A percentile compares a stretch with the other conserved stretches of the same genome.
These are phyloP conservation scores for Gymnothorax javanicus DNA, from an alignment of 2,797 vertebrate species.

Conservation along the genomic window DNA sequence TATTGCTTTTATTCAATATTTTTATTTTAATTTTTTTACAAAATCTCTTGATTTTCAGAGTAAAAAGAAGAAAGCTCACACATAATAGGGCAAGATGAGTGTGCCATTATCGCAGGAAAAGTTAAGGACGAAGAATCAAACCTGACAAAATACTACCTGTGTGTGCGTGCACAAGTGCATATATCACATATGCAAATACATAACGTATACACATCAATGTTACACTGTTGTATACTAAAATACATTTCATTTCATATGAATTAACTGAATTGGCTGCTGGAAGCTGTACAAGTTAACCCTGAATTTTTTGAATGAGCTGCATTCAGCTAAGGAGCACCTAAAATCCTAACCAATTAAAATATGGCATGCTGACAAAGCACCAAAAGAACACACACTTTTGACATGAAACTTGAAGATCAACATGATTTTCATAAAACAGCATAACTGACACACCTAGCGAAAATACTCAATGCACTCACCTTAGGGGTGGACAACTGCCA, in stretches of 20 bases:
- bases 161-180: neutral
- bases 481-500: neutral
- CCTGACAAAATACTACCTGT: neutral
- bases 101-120: slow-evolving; percentile 35
- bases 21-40: slow-evolving; percentile 30
- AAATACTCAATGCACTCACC: neutral
- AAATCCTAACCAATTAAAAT: neutral
- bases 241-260: neutral
- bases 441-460: neutral
- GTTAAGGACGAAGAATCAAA: slow-evolving; percentile 21
- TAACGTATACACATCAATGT: neutral
- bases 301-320: neutral
- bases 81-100: slow-evolving; percentile 40
- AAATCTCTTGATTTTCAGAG: neutral
- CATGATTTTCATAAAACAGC: neutral
- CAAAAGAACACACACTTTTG: neutral
- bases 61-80: slow-evolving; percentile 43
- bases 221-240: neutral
- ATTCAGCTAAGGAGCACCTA: neutral
- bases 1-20: slow-evolving; percentile 65
- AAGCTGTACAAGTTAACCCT: neutral
- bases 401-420: neutral
- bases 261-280: neutral
- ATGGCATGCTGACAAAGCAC: neutral
- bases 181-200: neutral